Percentiles rank a stretch among this genome's conserved stretches.
Evolutionary conservation across 2,113 vertebrate genomes (phyloP).

Genomic region (Gallinago jamesoni): DNA sequence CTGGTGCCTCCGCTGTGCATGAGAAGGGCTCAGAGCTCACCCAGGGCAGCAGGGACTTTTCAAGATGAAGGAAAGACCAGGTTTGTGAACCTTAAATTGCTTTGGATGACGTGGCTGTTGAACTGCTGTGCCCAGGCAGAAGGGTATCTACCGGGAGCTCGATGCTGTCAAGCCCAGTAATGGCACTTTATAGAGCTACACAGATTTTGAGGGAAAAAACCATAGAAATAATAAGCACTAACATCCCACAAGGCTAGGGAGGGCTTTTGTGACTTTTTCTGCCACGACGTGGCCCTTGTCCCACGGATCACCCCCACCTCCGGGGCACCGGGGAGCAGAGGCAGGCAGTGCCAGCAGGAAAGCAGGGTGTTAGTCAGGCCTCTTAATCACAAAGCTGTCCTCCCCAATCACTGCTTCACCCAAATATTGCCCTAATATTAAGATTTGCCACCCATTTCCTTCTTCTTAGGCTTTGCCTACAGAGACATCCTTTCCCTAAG

Average conservation of each 20-base stretch:
- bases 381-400: neutral
- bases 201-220: neutral
- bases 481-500: neutral
- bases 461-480: neutral
- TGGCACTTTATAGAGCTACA: neutral
- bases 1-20: neutral
- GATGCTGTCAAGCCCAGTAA: neutral
- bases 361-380: neutral
- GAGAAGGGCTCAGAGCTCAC: neutral
- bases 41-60: neutral
- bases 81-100: neutral
- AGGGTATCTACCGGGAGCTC: neutral
- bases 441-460: neutral
- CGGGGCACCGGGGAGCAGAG: neutral
- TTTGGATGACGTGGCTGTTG: neutral
- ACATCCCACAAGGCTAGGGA: neutral
- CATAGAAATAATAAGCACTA: neutral
- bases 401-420: neutral
- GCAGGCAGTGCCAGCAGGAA: neutral
- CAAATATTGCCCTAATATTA: neutral
- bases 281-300: neutral
- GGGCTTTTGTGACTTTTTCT: neutral
- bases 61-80: neutral
- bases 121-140: neutral
- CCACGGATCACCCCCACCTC: accelerated